Base-by-base conservation (phyloP, 2,797 vertebrate genomes). In the Smutsia temminckii region DNA sequence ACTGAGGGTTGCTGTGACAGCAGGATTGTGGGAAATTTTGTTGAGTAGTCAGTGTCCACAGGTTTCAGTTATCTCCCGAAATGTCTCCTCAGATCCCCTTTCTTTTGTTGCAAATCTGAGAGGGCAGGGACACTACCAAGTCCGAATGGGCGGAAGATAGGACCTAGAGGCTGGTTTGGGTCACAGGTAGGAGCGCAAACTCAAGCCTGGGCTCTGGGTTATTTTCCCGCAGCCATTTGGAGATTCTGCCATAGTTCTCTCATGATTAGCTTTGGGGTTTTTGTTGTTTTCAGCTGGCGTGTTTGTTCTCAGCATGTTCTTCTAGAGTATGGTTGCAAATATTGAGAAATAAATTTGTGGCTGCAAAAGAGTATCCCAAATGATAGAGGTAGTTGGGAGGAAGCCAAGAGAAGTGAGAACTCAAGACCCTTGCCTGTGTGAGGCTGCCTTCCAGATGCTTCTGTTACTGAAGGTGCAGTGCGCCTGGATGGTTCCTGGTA, bases 361-460 rank as follows among this genome's bases (percentile, higher is more conserved):
- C 51, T 55, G 6, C 53, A 42, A 17, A 53, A 42, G 63, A 29
- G 69, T 42, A 20, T 84, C 78, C 37, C 27, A 87, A 95, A 72
- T 59, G 81, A 40, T 1, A 37, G 23, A 85, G n/a, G 34, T 57
- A 18, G 9, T 42, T 87, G 83, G 68, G 37, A 83, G n/a, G 46
- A 78, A 88, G 37, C 49, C 89, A 74, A 66, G 55, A 89, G 61
- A 81, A 84, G 77, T 42, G 72, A 95, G 72, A 63, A 49, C 40
- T 84, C 69, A 8, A 59, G 89, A 37, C 34, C 25, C 53, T 86
- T 55, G 32, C 37, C 46, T 3, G 1, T 1, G 3, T 2, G 27
- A 85, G n/a, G 61, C 32, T 72, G 46, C 63, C 69, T 84, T 32
- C 42, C 74, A 59, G 49, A 40, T 9, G 23, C 27, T 78, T 81